These are phyloP conservation scores for Gila robusta DNA, from an alignment of 2,797 vertebrate genomes.

Conservation along the genomic window DNA sequence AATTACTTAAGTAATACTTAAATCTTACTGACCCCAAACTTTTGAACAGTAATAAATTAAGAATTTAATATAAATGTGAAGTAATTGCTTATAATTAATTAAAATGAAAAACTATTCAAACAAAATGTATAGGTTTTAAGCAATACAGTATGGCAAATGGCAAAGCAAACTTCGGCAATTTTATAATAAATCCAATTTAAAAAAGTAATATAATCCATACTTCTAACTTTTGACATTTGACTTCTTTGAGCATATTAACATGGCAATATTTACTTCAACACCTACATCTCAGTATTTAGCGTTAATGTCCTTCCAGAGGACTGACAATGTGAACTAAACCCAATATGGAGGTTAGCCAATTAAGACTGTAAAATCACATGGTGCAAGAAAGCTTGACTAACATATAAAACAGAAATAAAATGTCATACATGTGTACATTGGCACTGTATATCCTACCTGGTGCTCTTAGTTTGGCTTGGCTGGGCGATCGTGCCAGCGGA, in stretches of 20 bases:
- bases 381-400: not conserved
- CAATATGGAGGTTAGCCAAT: not conserved
- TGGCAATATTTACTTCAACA: not conserved
- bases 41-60: not conserved
- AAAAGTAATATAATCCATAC: not conserved
- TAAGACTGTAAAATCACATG: not conserved
- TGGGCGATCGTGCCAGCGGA: slow-evolving; percentile 92
- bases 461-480: slow-evolving; percentile 93
- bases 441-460: slow-evolving; percentile 82
- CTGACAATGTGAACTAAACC: not conserved
- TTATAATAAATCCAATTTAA: not conserved
- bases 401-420: not conserved
- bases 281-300: not conserved
- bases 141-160: not conserved
- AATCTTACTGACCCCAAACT: not conserved
- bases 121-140: not conserved
- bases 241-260: not conserved
- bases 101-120: not conserved
- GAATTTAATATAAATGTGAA: not conserved
- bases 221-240: not conserved
- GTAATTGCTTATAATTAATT: not conserved
- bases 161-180: not conserved
- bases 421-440: not conserved
- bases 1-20: too few species aligned
- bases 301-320: too few species aligned